Evolutionary conservation across 1,140 invertebrate species (phyloP), one percentile per base, ranked within the genome.

Genomic region (Homalodisca vitripennis): DNA sequence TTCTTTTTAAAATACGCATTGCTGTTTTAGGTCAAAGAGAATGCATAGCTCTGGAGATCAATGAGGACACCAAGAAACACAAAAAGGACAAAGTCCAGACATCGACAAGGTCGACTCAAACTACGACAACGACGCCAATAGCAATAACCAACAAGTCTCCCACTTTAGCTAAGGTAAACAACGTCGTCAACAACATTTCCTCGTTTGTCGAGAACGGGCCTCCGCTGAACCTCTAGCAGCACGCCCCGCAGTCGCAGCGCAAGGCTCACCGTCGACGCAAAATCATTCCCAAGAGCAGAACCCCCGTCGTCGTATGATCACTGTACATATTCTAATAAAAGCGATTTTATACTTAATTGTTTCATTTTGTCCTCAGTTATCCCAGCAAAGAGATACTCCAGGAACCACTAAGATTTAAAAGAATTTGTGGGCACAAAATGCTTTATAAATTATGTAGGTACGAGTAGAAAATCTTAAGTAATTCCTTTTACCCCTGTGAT

Each of bases 111-210:
- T 47, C 63, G 1, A 47, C 63, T 32, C 63, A 66, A 22, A 66
- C 63, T 3, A 27, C 20, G 14, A n/a, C 30, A 10, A 24, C 63
- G 1, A 14, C 62, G 20, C n/a, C n/a, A n/a, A n/a, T n/a, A n/a
- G 34, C n/a, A 12, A 32, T 64, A 3, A 10, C 34, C 14, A 41
- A 32, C 62, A 46, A 46, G 2, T 20, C 2, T 12, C 31, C 32
- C 26, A 3, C n/a, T 17, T 17, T 27, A 1, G n/a, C 20, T 3
- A 17, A 14, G 27, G 63, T 66, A 3, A 66, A 66, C 41, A 66
- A 66, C 26, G 63, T 47, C 3, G 41, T 66, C 6, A 66, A 66
- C 63, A 66, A 1, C 1, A 66, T 66, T 20, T 66, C 63, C 24
- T 47, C 34, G 10, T 24, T 66, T 3, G 63, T 66, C 1, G 63